Base-by-base conservation (phyloP, 1,140 invertebrate species). In the Drosophila sproati region DNA sequence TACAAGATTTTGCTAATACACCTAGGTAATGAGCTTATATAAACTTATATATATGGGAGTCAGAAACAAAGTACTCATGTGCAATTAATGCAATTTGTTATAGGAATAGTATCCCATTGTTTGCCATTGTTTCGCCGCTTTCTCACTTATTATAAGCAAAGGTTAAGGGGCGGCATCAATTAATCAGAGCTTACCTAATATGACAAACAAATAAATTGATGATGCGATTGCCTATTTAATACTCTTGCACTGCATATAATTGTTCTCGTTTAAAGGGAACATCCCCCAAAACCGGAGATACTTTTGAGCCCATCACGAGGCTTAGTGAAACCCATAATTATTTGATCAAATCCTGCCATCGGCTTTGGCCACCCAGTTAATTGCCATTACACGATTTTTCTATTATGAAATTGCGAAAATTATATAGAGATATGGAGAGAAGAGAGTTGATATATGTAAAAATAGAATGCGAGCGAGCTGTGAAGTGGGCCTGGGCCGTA, bases 321-420 rank as follows among this genome's bases (percentile, higher is more conserved):
- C 28, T 5, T 37, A 34, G 32, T 45, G 20, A 6, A 47, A 48
- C 10, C 50, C 12, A 28, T 55, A 63, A 76, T 78, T 66, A 72
- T 67, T 61, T 74, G 3, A 59, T 78, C 64, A 82, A 66, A 60
- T 45, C 47, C n/a, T 45, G 54, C 41, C 47, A 79, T 70, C 4
- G 10, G 10, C 39, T 43, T 43, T 43, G 39, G 39, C 39, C 31
- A 52, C 48, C 39, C 37, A 31, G 48, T 62, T 83, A 87, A 83
- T 87, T 83, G 80, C 69, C 50, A 12, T 63, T 78, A 83, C 83
- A 88, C 83, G 83, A 88, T 77, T 88, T 89, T 67, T 62, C 80
- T 73, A 88, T 90, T 75, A 88, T 78, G 67, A 68, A 76, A 67
- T 80, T 63, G 71, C 67, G 31, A 54, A 67, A 61, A 83, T 79